Base-by-base conservation (phyloP, 2,113 vertebrate genomes). In the Macquaria australasica region DNA sequence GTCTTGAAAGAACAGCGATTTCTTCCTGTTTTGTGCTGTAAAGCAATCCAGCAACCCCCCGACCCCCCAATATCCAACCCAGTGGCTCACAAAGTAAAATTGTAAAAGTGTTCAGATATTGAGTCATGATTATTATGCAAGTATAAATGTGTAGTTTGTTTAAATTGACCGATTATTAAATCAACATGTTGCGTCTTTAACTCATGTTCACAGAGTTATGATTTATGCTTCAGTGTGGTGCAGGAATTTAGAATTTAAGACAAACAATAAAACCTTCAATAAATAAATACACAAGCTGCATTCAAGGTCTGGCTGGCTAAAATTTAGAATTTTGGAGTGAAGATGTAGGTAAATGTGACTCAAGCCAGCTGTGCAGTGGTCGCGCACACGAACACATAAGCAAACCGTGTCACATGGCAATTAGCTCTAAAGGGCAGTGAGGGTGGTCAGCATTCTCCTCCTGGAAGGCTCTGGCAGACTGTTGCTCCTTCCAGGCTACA, bases 361-460 rank as follows among this genome's bases (percentile, higher is more conserved):
- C 18, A 10, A 41, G 28, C 28, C 78, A 59, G 72, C 37, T 70
- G 48, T 34, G n/a, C 21, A 6, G 4, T 14, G 18, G 37, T 70
- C 8, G 0, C 31, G 14, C 62, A 37, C 15, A 41, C 62, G 39
- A 14, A 68, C 20, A 41, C 67, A 67, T 9, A 51, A 2, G 16
- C 45, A 58, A 66, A 72, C 60, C n/a, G 2, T 51, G 81, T 67
- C 75, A 86, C 62, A 45, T 77, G 71, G 43, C 51, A 67, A 74
- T 76, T 79, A 51, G 62, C 79, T 77, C 1, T 67, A 73, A 82
- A 82, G 71, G 71, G 53, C 78, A 72, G 67, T 16, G 66, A 71
- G 73, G 67, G 71, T 74, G 83, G 83, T 76, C 73, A 85, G 37
- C 67, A 68, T 56, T 69, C 55, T 73, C 18, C 20, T 34, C 21